A percentile compares a stretch with the other conserved stretches of the same genome.
phyloP scores from a whole-genome alignment of 2,888 invertebrate genomes.

The Rhamnusium bicolor region DNA sequence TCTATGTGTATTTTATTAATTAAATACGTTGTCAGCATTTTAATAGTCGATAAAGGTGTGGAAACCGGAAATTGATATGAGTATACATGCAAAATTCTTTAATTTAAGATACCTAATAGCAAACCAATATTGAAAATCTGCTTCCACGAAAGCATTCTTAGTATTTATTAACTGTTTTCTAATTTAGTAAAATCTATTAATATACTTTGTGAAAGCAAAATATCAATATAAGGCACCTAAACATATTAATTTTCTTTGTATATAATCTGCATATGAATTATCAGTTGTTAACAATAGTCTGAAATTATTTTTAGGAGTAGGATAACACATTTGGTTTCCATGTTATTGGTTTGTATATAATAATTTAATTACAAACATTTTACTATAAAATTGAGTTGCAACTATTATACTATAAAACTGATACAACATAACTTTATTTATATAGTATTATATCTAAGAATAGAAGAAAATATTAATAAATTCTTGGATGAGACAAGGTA shows the following conservation, averaged over 20 bases:
- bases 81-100: constrained; percentile 6
- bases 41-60: constrained; percentile 16
- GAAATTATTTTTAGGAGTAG: neutral
- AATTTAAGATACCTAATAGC: constrained; percentile 17
- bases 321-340: neutral
- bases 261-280: neutral
- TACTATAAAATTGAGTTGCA: neutral
- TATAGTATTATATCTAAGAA: too few relatives aligned
- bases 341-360: neutral
- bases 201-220: neutral
- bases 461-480: too few relatives aligned
- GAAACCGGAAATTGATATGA: constrained; percentile 22
- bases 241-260: neutral
- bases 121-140: constrained; percentile 4
- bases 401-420: too few relatives aligned
- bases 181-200: neutral
- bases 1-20: neutral
- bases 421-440: too few relatives aligned
- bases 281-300: neutral
- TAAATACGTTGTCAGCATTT: constrained; percentile 5
- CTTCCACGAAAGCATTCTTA: constrained; percentile 19
- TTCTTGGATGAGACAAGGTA: too few relatives aligned
- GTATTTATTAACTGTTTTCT: neutral
- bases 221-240: neutral
- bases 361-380: neutral